A percentile compares a stretch with the other conserved stretches of the same genome.
phyloP scores from a whole-genome alignment of 1,140 invertebrate species.

The Hydropsyche tenuis region DNA sequence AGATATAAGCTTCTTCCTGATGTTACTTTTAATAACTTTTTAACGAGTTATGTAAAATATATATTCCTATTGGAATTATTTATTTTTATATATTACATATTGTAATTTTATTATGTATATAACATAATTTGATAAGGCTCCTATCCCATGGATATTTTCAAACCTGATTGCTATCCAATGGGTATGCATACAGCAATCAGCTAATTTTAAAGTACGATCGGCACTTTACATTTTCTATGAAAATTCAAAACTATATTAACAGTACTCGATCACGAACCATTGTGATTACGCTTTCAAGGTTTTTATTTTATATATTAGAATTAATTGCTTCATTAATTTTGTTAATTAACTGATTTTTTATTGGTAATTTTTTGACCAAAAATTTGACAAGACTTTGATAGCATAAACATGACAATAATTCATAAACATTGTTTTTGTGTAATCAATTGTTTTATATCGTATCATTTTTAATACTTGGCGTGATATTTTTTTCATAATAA shows the following conservation, averaged over 20 bases:
- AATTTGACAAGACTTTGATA: too few relatives aligned
- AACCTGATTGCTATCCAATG: constrained; percentile 4
- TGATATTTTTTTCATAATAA: too few relatives aligned
- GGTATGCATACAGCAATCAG: not conserved
- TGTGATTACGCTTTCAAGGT: not conserved
- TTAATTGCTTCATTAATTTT: too few relatives aligned
- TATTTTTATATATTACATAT: not conserved
- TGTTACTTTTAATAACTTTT: not conserved
- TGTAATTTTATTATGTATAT: not conserved
- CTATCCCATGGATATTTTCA: constrained; percentile 10
- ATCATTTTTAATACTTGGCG: too few relatives aligned
- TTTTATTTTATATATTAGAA: too few relatives aligned
- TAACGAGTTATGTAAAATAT: not conserved
- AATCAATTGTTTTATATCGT: too few relatives aligned
- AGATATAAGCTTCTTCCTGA: too few relatives aligned
- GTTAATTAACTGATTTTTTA: too few relatives aligned
- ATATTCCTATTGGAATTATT: not conserved
- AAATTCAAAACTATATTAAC: not conserved
- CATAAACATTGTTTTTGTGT: too few relatives aligned
- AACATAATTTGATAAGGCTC: not conserved
- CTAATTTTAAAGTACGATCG: constrained; percentile 6
- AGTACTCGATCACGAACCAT: not conserved
- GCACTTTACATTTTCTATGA: not conserved
- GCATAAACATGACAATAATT: too few relatives aligned
- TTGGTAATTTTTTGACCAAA: too few relatives aligned